Percentiles rank a stretch among this genome's conserved stretches.
Evolutionary conservation across 2,797 vertebrate genomes (phyloP).

Genomic region (Pseudochromis fuscus): DNA sequence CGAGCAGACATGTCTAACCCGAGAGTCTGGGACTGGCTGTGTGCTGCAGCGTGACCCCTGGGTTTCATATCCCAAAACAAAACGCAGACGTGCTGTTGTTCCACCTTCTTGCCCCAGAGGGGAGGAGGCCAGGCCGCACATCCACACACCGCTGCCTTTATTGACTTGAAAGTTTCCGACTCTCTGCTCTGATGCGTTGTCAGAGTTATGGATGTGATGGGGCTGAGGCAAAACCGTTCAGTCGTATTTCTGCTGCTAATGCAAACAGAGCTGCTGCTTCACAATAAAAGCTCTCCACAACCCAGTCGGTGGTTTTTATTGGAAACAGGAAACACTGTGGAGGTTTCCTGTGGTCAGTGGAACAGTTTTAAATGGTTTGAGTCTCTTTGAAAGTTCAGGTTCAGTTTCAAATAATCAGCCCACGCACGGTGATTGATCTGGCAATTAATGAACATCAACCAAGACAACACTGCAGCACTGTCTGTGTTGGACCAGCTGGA

Average conservation of each 20-base stretch:
- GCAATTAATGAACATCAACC: too few species aligned
- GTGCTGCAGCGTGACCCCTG: slow-evolving; percentile 35
- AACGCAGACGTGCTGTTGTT: slow-evolving; percentile 43
- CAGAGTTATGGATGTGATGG: background rate
- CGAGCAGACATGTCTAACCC: slow-evolving; percentile 45
- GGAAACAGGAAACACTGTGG: too few species aligned
- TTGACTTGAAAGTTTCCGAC: background rate
- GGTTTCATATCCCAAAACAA: slow-evolving; percentile 65
- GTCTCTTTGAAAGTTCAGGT: too few species aligned
- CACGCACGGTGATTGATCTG: too few species aligned
- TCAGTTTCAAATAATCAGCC: too few species aligned
- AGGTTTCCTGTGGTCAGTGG: background rate
- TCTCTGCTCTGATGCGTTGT: background rate
- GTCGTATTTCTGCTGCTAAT: background rate
- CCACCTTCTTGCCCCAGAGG: slow-evolving; percentile 24
- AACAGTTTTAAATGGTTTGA: background rate
- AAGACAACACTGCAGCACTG: too few species aligned
- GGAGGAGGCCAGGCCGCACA: background rate
- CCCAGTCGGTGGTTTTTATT: background rate
- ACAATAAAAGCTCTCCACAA: background rate
- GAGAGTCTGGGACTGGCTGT: slow-evolving; percentile 23
- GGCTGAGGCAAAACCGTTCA: too few species aligned
- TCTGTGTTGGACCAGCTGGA: too few species aligned
- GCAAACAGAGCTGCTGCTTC: background rate
- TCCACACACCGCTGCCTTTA: slow-evolving; percentile 14